These are phyloP conservation scores for Thamnophis elegans DNA, from an alignment of 2,797 vertebrate genomes.

Conservation along the genomic window DNA sequence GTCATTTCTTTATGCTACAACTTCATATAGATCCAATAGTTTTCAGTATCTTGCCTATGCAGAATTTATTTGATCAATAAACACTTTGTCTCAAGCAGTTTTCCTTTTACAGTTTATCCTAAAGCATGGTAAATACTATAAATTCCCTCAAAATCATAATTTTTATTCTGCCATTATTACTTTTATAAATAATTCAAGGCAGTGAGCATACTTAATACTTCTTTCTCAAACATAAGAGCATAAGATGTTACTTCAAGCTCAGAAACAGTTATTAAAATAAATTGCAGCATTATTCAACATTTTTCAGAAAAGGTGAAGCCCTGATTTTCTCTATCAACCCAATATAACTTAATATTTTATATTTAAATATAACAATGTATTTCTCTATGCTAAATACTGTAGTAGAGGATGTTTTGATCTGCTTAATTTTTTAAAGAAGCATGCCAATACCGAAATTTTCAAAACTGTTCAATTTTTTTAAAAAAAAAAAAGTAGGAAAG, in stretches of 20 bases:
- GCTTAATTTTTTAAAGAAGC: constrained; percentile 8
- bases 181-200: not conserved
- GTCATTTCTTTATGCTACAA: not conserved
- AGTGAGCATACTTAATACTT: not conserved
- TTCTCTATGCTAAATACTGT: not conserved
- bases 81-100: not conserved
- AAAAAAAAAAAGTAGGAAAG: constrained; percentile 31
- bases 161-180: not conserved
- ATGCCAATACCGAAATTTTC: constrained; percentile 38
- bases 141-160: not conserved
- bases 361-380: not conserved
- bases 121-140: not conserved
- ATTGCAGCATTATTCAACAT: not conserved
- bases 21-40: not conserved
- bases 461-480: constrained; percentile 12
- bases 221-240: not conserved
- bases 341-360: not conserved
- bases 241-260: not conserved
- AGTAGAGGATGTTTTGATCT: not conserved
- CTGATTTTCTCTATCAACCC: constrained; percentile 1
- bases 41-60: not conserved
- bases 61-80: not conserved
- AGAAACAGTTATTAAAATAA: not conserved
- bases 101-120: not conserved
- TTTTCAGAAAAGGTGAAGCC: not conserved